Base-by-base conservation (phyloP, 2,113 vertebrate genomes). In the Gorsachius goisagi region DNA sequence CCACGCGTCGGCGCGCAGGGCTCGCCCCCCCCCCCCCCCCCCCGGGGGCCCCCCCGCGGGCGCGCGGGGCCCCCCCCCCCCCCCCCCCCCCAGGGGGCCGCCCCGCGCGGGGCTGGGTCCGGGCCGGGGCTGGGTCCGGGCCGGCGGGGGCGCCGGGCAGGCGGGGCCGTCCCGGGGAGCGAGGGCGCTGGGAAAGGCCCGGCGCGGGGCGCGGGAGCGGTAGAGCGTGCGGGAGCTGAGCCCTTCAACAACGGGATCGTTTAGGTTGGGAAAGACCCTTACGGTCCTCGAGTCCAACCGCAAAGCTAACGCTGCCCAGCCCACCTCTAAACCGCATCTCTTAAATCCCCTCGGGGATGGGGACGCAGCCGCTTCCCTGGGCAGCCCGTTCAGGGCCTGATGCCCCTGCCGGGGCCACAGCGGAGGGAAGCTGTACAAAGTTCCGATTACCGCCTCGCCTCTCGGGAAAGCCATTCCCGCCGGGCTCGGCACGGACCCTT, bases 251-350 rank as follows among this genome's bases (percentile, higher is more conserved):
- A 7, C 2, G 33, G 49, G 30, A 4, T 11, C 7, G 1, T 18
- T 72, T 6, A 2, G 12, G 8, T 2, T 52, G 85, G 73, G 12
- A n/a, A 80, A 58, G 13, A 3, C 28, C 20, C 12, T 19, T 1
- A 10, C 12, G 44, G 8, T 9, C 9, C 2, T 26, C 5, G 32
- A 9, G 18, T 6, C 26, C 53, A 5, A 22, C 13, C 1, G 7
- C 7, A 14, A 5, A 37, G 0, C 24, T 7, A 4, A 3, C 8
- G 0, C 37, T 9, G 27, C 52, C 78, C 1, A 33, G 33, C 9
- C 27, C 52, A 0, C 9, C 56, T 0, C 62, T 4, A 15, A 68
- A 11, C 35, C 9, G 1, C 53, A 1, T 12, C 26, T 22, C 20
- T 7, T 8, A 19, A 58, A 64, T 3, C 5, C 23, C 19, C 11